Conservation (phyloP, 2,797 vertebrate genomes). For the Etheostoma perlongum region DNA sequence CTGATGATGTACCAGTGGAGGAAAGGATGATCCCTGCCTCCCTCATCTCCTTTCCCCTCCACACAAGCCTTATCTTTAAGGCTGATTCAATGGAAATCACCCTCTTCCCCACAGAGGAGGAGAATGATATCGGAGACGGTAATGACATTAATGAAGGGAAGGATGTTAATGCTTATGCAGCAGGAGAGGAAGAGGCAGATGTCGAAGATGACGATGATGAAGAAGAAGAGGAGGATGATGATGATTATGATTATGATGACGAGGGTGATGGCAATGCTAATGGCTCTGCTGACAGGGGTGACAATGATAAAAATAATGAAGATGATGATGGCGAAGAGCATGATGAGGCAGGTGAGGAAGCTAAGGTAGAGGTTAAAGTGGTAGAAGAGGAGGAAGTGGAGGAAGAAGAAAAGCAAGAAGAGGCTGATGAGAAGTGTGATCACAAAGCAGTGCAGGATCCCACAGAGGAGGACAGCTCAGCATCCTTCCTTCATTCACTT, state of each 20-base stretch:
- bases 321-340: conserved; percentile 49
- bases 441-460: conserved; percentile 76
- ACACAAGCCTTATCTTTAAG: conserved; percentile 93
- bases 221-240: conserved; percentile 61
- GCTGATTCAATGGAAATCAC: conserved; percentile 96
- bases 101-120: conserved; percentile 87
- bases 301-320: conserved; percentile 53
- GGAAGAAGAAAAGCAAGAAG: conserved; percentile 44
- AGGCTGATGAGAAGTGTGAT: conserved; percentile 67
- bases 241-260: conserved; percentile 49
- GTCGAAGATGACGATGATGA: conserved; percentile 86
- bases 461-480: conserved; percentile 90
- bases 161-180: conserved; percentile 84
- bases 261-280: conserved; percentile 32
- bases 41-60: conserved; percentile 92
- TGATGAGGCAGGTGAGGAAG: conserved; percentile 68
- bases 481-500: conserved; percentile 94
- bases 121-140: conserved; percentile 74
- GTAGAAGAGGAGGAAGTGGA: conserved; percentile 67
- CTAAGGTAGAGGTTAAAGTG: conserved; percentile 77
- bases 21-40: conserved; percentile 93
- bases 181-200: conserved; percentile 87
- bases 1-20: conserved; percentile 78
- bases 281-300: conserved; percentile 32
- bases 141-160: conserved; percentile 74